These are phyloP conservation scores for Luperina testacea DNA, from an alignment of 2,888 invertebrate genomes.

Conservation along the genomic window DNA sequence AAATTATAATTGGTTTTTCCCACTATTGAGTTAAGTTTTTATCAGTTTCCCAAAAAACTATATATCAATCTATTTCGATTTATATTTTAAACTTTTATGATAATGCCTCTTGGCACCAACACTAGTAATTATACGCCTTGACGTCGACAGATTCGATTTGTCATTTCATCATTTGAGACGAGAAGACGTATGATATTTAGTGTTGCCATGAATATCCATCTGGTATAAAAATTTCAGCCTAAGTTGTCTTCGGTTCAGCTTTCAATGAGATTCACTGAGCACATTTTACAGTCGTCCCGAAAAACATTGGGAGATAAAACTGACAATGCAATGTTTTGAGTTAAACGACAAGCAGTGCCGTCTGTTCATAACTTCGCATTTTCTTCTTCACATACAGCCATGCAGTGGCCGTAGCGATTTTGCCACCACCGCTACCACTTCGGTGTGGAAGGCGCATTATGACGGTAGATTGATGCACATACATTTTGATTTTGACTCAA, in stretches of 20 bases:
- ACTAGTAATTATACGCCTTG: slow-evolving; percentile 9
- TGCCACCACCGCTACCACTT: too few relatives aligned
- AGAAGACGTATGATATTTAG: slow-evolving; percentile 21
- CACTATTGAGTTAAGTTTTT: not conserved
- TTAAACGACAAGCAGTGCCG: too few relatives aligned
- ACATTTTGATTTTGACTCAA: too few relatives aligned
- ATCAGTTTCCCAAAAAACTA: not conserved
- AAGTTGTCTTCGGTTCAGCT: not conserved
- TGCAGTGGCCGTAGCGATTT: too few relatives aligned
- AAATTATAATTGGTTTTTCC: not conserved
- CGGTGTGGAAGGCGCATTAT: too few relatives aligned
- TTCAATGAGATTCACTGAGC: not conserved
- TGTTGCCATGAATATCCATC: slow-evolving; percentile 26
- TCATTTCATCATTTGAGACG: not conserved
- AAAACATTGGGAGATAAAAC: too few relatives aligned
- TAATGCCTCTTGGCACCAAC: not conserved
- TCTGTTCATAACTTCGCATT: too few relatives aligned
- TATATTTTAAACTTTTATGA: not conserved
- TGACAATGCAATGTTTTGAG: too few relatives aligned
- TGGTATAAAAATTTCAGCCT: not conserved
- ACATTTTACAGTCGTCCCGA: too few relatives aligned
- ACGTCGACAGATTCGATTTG: slow-evolving; percentile 14
- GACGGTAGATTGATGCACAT: too few relatives aligned
- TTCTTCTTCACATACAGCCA: too few relatives aligned
- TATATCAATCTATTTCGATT: not conserved